Conservation (phyloP, 2,888 invertebrate genomes). For the Lycaena phlaeas region DNA sequence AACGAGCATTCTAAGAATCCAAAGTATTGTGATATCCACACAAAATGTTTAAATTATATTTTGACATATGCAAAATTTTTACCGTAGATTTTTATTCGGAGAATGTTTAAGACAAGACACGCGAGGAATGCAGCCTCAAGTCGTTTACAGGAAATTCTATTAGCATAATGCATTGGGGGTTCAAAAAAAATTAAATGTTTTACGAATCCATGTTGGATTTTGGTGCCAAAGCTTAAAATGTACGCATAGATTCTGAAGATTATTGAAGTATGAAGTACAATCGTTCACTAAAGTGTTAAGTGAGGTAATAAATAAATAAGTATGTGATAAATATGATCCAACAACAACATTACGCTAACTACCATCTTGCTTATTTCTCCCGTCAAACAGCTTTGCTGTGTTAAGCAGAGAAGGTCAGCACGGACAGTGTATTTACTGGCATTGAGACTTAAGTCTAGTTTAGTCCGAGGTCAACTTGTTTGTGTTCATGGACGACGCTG, state of each 20-base stretch:
- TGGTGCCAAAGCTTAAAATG: conserved; percentile 32
- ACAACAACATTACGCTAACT: too few relatives aligned
- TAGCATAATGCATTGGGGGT: conserved; percentile 59
- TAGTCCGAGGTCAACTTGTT: too few relatives aligned
- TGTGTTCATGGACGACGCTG: too few relatives aligned
- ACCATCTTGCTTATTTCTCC: too few relatives aligned
- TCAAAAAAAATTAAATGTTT: conserved; percentile 44
- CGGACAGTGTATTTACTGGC: too few relatives aligned
- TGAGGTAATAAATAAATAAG: too few relatives aligned
- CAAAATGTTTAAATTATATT: background rate
- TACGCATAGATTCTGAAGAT: conserved; percentile 19
- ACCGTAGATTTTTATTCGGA: background rate
- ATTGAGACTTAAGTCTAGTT: too few relatives aligned
- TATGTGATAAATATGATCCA: too few relatives aligned
- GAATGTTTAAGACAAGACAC: conserved; percentile 34
- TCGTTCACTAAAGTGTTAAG: background rate
- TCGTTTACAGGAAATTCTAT: conserved; percentile 56
- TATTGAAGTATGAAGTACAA: background rate
- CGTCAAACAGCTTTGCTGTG: too few relatives aligned
- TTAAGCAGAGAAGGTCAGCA: too few relatives aligned
- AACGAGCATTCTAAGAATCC: conserved; percentile 17
- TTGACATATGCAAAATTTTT: background rate
- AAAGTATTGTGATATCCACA: conserved; percentile 45
- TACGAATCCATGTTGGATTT: conserved; percentile 29
- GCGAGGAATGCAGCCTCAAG: conserved; percentile 38